Conservation (phyloP, 1,140 invertebrate species). For the Orussus abietinus region DNA sequence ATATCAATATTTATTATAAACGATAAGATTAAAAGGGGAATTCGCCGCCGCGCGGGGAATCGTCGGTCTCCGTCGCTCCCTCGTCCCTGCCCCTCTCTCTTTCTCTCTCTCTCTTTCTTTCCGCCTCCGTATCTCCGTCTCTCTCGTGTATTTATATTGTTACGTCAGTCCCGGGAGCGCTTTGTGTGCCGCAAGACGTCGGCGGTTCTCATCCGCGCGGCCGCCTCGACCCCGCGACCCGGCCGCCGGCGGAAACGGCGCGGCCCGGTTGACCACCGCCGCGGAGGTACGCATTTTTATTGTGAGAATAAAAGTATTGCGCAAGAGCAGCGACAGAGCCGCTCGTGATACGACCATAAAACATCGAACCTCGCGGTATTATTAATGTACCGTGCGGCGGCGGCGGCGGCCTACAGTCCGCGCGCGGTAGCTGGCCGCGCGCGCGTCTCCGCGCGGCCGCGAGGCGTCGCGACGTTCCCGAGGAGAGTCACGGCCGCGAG, state of each 20-base stretch:
- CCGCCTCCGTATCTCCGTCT: too few species aligned
- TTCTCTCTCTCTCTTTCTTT: too few species aligned
- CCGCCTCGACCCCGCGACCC: too few species aligned
- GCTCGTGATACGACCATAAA: slow-evolving; percentile 40
- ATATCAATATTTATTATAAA: slow-evolving; percentile 47
- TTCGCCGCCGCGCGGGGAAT: slow-evolving; percentile 39
- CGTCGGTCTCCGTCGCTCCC: too few species aligned
- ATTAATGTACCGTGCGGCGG: slow-evolving; percentile 44
- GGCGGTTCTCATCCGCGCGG: slow-evolving; percentile 33
- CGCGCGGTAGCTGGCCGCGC: slow-evolving; percentile 10
- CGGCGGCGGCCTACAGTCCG: slow-evolving; percentile 31
- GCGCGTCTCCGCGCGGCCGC: neutral
- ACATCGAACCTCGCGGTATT: slow-evolving; percentile 40
- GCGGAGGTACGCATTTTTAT: slow-evolving; percentile 32
- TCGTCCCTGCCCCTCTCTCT: too few species aligned
- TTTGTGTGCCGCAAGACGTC: slow-evolving; percentile 32
- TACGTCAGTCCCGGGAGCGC: slow-evolving; percentile 32
- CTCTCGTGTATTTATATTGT: slow-evolving; percentile 44
- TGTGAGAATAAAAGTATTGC: slow-evolving; percentile 42
- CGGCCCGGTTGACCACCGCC: slow-evolving; percentile 22
- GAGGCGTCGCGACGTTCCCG: slow-evolving; percentile 5
- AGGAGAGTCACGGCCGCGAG: slow-evolving; percentile 16
- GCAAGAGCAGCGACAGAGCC: slow-evolving; percentile 42
- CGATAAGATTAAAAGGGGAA: slow-evolving; percentile 47
- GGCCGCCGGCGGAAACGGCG: neutral